These are phyloP conservation scores for Marmota flaviventris DNA, from an alignment of 2,113 vertebrate species.

Conservation along the genomic window DNA sequence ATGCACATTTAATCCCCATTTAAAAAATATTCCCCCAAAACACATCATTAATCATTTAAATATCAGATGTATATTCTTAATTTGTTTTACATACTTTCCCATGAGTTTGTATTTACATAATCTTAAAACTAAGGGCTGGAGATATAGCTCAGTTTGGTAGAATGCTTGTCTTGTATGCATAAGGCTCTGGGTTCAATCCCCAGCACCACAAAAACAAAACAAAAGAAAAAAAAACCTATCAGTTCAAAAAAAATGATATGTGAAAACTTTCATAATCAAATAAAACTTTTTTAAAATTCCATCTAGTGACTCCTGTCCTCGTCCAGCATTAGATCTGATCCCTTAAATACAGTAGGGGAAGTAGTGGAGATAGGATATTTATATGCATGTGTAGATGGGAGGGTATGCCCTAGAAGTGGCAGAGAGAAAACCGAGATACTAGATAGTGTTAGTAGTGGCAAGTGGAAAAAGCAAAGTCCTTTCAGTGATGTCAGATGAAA, in stretches of 20 bases:
- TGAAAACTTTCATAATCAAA: not conserved
- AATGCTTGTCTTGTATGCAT: too few species aligned
- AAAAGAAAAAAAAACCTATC: too few species aligned
- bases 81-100: not conserved
- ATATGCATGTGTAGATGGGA: not conserved
- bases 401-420: not conserved
- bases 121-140: not conserved
- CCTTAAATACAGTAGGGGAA: not conserved
- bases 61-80: not conserved
- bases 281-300: not conserved
- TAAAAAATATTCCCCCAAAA: not conserved
- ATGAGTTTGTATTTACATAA: not conserved
- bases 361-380: not conserved
- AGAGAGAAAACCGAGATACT: not conserved
- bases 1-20: not conserved
- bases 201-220: too few species aligned
- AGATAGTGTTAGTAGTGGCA: not conserved
- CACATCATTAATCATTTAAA: not conserved
- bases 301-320: not conserved
- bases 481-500: not conserved
- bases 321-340: not conserved
- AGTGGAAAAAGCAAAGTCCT: not conserved
- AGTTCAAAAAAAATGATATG: slow-evolving; percentile 30
- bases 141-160: too few species aligned
- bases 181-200: too few species aligned